Base-by-base conservation (phyloP, 2,888 invertebrate species). In the Aphodius sticticus region DNA sequence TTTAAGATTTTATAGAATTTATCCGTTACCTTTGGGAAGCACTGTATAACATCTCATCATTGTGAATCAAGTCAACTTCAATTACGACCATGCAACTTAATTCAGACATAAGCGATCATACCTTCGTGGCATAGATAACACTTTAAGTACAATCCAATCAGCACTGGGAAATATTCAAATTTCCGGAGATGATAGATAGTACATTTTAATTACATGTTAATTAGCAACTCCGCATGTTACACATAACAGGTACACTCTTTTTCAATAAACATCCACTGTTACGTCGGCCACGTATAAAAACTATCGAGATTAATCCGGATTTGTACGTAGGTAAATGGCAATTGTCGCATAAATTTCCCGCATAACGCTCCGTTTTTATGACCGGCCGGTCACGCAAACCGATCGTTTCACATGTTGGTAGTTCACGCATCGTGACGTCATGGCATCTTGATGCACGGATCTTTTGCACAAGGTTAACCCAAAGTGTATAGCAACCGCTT, bases 201-300 rank as follows among this genome's bases (percentile, higher is more conserved):
- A 2, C 1, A 7, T 53, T 53, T 53, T 53, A 53, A 53, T 53
- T 53, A 53, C 53, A 53, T 53, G 53, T 53, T 53, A 53, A 53
- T 53, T 53, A 53, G 53, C 53, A 53, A 53, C 53, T 53, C 53
- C 53, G 53, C 53, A 53, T 53, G 53, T 53, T 53, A 53, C 53
- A 53, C 53, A 53, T 53, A 53, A 53, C 12, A 53, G 53, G 53
- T 53, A 53, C 53, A 53, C 53, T 12, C 53, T 53, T 53, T 53
- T 53, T 53, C 53, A 53, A 53, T 53, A 2, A 5, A 53, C 53
- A 53, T 53, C 53, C 53, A 53, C 53, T 53, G 53, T 53, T 53
- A 53, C 53, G 26, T 3, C 53, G 53, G 7, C 9, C 53, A 53
- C 9, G 4, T 53, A 53, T 53, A 53, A 53, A 53, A 53, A 53